These are phyloP conservation scores for Rallus crepitans DNA, from an alignment of 2,797 vertebrate genomes.

Conservation along the genomic window DNA sequence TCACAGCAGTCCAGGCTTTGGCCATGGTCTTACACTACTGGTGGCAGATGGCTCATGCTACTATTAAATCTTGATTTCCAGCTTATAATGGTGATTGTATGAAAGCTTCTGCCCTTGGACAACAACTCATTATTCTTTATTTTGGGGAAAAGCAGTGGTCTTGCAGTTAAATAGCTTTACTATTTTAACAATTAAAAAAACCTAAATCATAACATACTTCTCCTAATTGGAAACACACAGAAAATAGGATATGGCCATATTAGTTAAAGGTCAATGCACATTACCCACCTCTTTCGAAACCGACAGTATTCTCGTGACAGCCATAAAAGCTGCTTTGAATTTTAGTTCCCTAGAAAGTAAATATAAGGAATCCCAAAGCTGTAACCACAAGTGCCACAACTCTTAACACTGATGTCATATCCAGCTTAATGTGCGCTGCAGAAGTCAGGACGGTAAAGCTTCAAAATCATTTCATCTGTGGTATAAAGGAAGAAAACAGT, in stretches of 20 bases:
- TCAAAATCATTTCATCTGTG: not conserved
- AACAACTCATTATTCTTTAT: conserved; percentile 7
- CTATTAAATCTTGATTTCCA: conserved; percentile 41
- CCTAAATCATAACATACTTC: not conserved
- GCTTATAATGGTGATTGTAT: not conserved
- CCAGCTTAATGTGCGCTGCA: conserved; percentile 20
- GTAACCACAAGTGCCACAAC: conserved; percentile 63
- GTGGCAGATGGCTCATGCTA: not conserved
- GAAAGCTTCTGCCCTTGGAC: conserved; percentile 5
- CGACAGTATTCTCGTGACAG: conserved; percentile 52
- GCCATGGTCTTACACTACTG: not conserved
- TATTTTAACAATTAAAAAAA: not conserved
- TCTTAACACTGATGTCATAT: conserved; percentile 18
- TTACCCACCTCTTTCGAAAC: conserved; percentile 51
- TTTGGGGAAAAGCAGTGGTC: not conserved
- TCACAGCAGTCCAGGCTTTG: not conserved
- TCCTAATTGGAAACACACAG: conserved; percentile 55
- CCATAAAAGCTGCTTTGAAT: conserved; percentile 69
- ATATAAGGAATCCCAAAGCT: conserved; percentile 61
- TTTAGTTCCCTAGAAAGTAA: conserved; percentile 77
- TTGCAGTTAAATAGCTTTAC: conserved; percentile 21
- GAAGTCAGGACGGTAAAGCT: conserved; percentile 5
- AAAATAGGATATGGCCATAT: conserved; percentile 32
- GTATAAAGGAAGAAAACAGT: not conserved
- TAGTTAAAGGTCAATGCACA: conserved; percentile 56